Conservation (phyloP, 2,888 invertebrate species). For the Cheilosia vulpina region DNA sequence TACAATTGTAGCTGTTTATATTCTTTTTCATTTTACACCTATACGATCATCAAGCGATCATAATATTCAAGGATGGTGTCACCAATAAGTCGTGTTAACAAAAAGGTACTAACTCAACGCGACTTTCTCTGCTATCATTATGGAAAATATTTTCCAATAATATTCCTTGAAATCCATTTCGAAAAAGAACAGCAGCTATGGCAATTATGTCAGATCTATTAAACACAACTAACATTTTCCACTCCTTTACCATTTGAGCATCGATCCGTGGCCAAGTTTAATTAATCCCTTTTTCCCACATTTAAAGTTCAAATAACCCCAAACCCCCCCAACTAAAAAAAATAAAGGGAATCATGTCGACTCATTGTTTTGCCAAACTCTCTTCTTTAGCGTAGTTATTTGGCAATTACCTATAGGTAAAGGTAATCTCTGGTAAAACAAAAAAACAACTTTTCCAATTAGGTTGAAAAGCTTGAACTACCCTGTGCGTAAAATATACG, state of each 20-base stretch:
- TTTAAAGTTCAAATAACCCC: background rate
- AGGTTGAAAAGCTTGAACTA: background rate
- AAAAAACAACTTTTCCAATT: constrained; percentile 4
- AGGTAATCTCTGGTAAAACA: background rate
- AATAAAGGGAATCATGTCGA: background rate
- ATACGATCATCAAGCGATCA: no score
- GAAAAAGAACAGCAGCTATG: no score
- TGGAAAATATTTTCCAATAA: no score
- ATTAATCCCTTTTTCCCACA: background rate
- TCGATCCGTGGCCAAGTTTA: no score
- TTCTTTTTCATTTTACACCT: no score
- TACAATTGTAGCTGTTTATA: no score
- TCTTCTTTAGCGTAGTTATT: background rate
- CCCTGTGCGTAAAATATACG: background rate
- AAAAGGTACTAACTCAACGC: no score
- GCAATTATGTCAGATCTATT: background rate
- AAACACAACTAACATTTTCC: background rate
- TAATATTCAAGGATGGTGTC: no score
- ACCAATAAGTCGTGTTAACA: no score
- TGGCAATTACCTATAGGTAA: background rate
- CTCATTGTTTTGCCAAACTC: background rate
- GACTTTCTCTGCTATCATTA: no score
- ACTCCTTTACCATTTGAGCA: no score
- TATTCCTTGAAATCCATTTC: no score
- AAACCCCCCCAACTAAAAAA: background rate